Percentiles rank a stretch among this genome's conserved stretches.
phyloP scores from a whole-genome alignment of 2,888 invertebrate genomes.

The Drosophila macrospina region DNA sequence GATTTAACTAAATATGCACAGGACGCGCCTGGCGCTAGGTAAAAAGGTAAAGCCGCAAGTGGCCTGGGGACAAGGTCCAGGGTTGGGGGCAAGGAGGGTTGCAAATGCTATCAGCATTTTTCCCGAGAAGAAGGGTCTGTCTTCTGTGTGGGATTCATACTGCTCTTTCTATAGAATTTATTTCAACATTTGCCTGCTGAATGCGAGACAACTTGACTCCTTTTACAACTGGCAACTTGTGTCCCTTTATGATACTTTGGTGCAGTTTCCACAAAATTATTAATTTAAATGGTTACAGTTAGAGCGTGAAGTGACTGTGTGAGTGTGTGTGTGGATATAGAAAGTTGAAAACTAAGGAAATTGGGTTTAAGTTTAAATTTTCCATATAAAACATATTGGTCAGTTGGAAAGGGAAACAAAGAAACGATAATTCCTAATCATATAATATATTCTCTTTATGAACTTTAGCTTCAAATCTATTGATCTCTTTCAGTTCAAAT shows the following conservation, averaged over 20 bases:
- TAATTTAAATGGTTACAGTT: constrained; percentile 71
- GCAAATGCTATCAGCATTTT: constrained; percentile 10
- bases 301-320: constrained; percentile 24
- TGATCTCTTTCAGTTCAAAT: too few species aligned
- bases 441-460: too few species aligned
- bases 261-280: constrained; percentile 70
- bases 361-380: too few species aligned
- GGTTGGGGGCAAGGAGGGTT: constrained; percentile 15
- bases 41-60: constrained; percentile 65
- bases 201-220: constrained; percentile 21
- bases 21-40: constrained; percentile 46
- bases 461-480: too few species aligned
- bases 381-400: too few species aligned
- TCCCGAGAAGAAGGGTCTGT: neutral
- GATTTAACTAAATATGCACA: constrained; percentile 82
- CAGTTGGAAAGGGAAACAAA: too few species aligned
- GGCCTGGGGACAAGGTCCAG: constrained; percentile 6
- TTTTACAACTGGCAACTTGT: constrained; percentile 26
- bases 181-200: constrained; percentile 27
- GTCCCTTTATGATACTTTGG: constrained; percentile 82
- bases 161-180: constrained; percentile 23
- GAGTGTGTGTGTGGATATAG: constrained; percentile 7
- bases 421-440: too few species aligned
- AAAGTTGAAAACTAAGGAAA: neutral
- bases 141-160: constrained; percentile 24